Evolutionary conservation across 92 coral and sea anemone genomes (phyloP), one percentile per base, ranked within the genome.

Genomic region (Anthopleura xanthogrammica): DNA sequence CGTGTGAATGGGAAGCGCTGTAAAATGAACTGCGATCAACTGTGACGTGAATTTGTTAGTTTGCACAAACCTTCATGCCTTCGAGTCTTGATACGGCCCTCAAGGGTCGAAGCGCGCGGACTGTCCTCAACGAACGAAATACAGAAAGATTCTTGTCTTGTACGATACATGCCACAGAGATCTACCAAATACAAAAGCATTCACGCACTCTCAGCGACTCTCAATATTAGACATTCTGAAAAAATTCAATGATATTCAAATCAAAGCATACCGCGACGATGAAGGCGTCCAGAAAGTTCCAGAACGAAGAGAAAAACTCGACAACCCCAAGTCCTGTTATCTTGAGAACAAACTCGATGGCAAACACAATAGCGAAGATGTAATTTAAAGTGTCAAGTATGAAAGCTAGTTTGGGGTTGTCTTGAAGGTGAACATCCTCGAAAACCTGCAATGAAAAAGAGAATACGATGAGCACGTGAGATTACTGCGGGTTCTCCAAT

Each of bases 81-180:
- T 95, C 98, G 75, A 95, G 75, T 42, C 98, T 91, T 19, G 98
- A 92, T 52, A 95, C 95, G 7, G 98, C 98, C 55, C 98, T 78
- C 1, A 95, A 80, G 16, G 98, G 98, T 65, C 98, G 91, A 83
- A 95, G 78, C 1, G 98, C 98, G 19, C 98, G 88, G 2, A 95
- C 90, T 16, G 98, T 95, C 65, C 98, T 78, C 77, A 95, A 83
- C 7, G 98, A 95, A 50, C 98, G 95, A 72, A 94, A 92, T 0
- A 90, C 93, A 0, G 97, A 81, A 79, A 96, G 82, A 19, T 90
- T 84, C 76, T 83, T 85, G 85, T 93, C 94, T 88, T 90, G 86
- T n/a, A 89, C 94, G 72, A 96, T 85, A 42, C 98, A 90, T 3
- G 91, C 95, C 36, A 92, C 74, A 0, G 99, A 96, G 43, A 91